Evolutionary conservation across 2,888 invertebrate species (phyloP), one percentile per base, ranked within the genome.

Genomic region (Hecatera dysodea): DNA sequence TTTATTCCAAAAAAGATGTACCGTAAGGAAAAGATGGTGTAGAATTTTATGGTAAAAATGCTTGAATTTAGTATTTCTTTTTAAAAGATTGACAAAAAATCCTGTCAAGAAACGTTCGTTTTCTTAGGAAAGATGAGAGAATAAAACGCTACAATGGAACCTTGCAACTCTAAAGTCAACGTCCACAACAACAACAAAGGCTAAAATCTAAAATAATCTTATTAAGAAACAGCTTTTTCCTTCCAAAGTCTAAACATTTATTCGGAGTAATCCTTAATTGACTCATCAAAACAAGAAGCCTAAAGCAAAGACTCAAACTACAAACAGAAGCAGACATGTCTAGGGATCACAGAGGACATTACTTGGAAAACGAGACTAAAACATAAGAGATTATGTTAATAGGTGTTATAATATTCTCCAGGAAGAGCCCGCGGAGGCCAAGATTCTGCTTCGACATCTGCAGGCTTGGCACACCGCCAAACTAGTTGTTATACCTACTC

Each of bases 371-470:
- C 87, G 85, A 86, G 86, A 85, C 86, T 87, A 86, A 88, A 88
- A 88, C 86, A 85, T 85, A 82, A 81, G 72, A 85, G 85, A 89
- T 89, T 91, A 90, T 90, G 90, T 87, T 90, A 90, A 91, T 90
- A 88, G 82, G 82, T 82, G 87, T 90, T 90, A 88, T 89, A 86
- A 88, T 88, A 87, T 85, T 85, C 82, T 77, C 77, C 75, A 76
- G 80, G 79, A 78, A 83, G 82, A 81, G 75, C 70, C 82, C 73
- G 72, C 59, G 65, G 82, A 82, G 82, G 88, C 85, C 86, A 86
- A 90, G 86, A 89, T 86, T 83, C 80, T 82, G 85, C 88, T 88
- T 90, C 90, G 90, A 91, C 91, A 90, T 91, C 89, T 88, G 89
- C 80, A 86, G 78, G 71, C 81, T 87, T 90, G 91, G 90, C 89